A percentile compares a stretch with the other conserved stretches of the same genome.
phyloP scores from a whole-genome alignment of 2,797 vertebrate genomes.

The Limosa lapponica region DNA sequence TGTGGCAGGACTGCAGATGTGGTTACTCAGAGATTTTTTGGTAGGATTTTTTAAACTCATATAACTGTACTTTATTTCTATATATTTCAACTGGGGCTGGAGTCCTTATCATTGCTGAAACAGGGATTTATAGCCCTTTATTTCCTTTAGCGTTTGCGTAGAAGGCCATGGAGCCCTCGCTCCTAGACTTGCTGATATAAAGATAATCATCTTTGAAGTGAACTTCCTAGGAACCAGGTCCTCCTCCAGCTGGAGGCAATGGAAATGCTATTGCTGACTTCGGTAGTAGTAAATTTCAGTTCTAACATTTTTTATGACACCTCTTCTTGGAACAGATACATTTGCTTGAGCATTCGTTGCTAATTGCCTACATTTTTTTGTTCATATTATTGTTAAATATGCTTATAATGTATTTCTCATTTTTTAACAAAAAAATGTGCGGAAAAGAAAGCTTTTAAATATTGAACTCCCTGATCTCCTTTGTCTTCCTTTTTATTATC shows the following conservation, averaged over 20 bases:
- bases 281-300: slow-evolving; percentile 8
- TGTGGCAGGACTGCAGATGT: slow-evolving; percentile 20
- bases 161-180: background rate
- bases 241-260: slow-evolving; percentile 36
- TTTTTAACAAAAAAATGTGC: background rate
- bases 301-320: slow-evolving; percentile 13
- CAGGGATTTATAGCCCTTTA: slow-evolving; percentile 34
- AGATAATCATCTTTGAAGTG: slow-evolving; percentile 42
- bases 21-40: background rate
- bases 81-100: background rate
- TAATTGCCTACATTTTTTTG: background rate
- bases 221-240: slow-evolving; percentile 57
- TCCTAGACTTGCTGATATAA: background rate
- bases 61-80: slow-evolving; percentile 17
- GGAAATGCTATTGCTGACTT: slow-evolving; percentile 17
- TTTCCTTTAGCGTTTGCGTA: slow-evolving; percentile 16
- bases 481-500: background rate
- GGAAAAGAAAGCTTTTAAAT: background rate
- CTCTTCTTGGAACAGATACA: background rate
- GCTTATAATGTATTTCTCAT: background rate
- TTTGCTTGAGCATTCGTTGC: background rate
- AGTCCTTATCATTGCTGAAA: background rate
- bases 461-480: background rate
- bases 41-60: slow-evolving; percentile 5
- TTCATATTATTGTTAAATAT: background rate